phyloP scores from a whole-genome alignment of 2,888 invertebrate species.

The Hanleya hanleyi region DNA sequence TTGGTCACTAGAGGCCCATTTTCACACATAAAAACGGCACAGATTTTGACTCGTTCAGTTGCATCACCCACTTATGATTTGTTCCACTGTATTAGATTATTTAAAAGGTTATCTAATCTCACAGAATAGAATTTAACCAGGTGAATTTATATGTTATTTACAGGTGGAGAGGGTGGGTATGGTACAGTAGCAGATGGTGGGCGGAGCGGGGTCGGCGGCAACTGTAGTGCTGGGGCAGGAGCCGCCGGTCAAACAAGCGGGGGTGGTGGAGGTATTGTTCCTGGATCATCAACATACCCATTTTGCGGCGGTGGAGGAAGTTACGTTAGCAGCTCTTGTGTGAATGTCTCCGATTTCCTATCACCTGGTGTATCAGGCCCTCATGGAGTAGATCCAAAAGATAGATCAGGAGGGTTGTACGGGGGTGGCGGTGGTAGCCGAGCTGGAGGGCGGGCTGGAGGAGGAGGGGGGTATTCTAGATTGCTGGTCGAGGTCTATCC shows the following conservation, averaged over 20 bases:
- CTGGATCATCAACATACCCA: background rate
- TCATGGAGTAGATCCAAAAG: background rate
- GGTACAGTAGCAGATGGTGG: background rate
- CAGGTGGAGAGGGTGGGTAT: background rate
- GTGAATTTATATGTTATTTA: background rate
- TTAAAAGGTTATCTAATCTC: too few relatives aligned
- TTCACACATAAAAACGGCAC: too few relatives aligned
- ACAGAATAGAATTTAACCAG: too few relatives aligned
- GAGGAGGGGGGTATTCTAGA: background rate
- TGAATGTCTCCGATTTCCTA: background rate
- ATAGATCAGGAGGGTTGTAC: background rate
- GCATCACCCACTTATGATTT: too few relatives aligned
- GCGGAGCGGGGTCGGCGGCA: background rate
- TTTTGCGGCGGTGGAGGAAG: background rate
- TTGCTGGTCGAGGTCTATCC: background rate
- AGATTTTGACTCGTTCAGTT: too few relatives aligned
- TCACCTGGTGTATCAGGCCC: background rate
- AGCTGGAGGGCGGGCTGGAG: background rate
- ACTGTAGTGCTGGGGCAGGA: background rate
- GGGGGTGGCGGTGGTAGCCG: constrained; percentile 1
- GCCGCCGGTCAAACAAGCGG: background rate
- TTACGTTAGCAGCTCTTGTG: background rate
- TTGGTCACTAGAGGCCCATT: too few relatives aligned
- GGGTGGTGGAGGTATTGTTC: background rate
- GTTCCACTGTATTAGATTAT: too few relatives aligned